Evolutionary conservation across 2,113 vertebrate species (phyloP).

Genomic region (Gracilinanus agilis): DNA sequence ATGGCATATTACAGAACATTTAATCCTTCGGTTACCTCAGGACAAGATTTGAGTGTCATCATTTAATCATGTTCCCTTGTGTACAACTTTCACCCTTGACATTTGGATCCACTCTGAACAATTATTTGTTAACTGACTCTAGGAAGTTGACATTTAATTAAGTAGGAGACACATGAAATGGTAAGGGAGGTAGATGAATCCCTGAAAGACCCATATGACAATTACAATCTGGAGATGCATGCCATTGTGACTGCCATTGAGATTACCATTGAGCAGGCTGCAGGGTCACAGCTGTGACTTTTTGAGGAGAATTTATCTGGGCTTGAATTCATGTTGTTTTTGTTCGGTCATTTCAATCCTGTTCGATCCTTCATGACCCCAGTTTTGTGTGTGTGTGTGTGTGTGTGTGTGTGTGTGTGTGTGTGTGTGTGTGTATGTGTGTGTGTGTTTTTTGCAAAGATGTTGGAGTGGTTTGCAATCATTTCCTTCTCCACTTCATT

Average conservation of each 20-base stretch:
- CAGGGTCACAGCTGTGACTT: background rate
- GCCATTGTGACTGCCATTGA: background rate
- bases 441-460: too few species aligned
- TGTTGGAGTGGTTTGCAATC: too few species aligned
- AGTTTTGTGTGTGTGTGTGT: too few species aligned
- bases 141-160: slow-evolving; percentile 79
- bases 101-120: slow-evolving; percentile 57
- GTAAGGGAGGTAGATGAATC: slow-evolving; percentile 45
- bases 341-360: too few species aligned
- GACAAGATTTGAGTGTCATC: slow-evolving; percentile 53
- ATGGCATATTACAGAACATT: slow-evolving; percentile 55
- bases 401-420: too few species aligned
- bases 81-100: slow-evolving; percentile 61
- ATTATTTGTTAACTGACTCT: slow-evolving; percentile 65
- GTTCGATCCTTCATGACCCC: too few species aligned
- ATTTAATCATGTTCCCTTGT: slow-evolving; percentile 49
- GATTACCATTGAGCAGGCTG: background rate
- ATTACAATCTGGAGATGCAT: slow-evolving; percentile 14
- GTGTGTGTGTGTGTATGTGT: too few species aligned
- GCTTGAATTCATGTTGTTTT: background rate
- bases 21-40: slow-evolving; percentile 54
- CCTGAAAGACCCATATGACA: slow-evolving; percentile 25
- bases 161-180: slow-evolving; percentile 52
- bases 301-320: background rate
- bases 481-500: too few species aligned